Evolutionary conservation across 1,140 invertebrate species (phyloP), one percentile per base, ranked within the genome.

Genomic region (Bombus pascuorum): DNA sequence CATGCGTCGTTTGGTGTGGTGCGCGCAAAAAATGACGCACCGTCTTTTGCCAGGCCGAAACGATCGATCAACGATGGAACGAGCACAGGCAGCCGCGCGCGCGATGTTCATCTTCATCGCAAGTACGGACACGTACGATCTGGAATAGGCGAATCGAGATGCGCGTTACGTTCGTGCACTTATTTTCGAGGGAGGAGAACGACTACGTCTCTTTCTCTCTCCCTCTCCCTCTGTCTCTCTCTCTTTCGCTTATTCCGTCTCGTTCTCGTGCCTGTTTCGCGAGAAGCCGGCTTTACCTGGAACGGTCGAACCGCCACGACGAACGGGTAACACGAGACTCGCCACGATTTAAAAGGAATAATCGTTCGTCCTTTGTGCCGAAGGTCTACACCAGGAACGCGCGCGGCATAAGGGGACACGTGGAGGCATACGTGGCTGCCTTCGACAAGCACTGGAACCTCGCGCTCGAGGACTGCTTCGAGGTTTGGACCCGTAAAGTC

Each of bases 361-460:
- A 93, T 93, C 91, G 84, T 75, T 86, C 83, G 88, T 92, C 89
- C 88, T 94, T 92, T 91, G 89, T 89, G 37, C 65, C 91, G 44
- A 94, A 97, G 97, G 96, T 97, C 42, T 95, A 96, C 77, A 97
- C 97, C 0, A 96, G 97, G 71, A 96, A 96, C 81, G 96, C 96
- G 37, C 92, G 92, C 28, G 96, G 96, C 22, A 95, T 99, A 34
- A 96, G 98, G 87, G 98, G 98, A 32, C 96, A 96, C 83, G 96
- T 98, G 85, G 97, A 97, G 80, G 99, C 98, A 6, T 97, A 96
- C 90, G 94, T 99, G 44, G 96, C 97, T 32, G 98, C 98, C 13
- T 99, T 99, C 94, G 99, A 99, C 95, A 99, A 98, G 94, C 98
- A 99, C 93, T 99, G 98, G 97, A 99, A 99, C 95, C 94, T 99